Evolutionary conservation across 2,797 vertebrate species (phyloP).

Genomic region (Selene dorsalis): DNA sequence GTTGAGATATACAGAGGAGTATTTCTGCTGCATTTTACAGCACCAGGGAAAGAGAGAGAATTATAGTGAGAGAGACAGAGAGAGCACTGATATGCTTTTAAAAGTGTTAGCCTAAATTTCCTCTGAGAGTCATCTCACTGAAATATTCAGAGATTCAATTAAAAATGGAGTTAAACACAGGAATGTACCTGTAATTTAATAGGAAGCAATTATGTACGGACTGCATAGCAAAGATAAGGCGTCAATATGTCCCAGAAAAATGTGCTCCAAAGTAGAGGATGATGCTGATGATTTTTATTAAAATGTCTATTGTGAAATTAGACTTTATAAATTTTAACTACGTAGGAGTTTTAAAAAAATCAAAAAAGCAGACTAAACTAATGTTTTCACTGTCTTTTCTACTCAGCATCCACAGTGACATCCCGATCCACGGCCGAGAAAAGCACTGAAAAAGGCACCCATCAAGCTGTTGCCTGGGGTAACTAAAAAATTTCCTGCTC

Average conservation of each 20-base stretch:
- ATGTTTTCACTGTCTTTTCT: conserved; percentile 32
- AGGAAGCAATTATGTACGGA: conserved; percentile 63
- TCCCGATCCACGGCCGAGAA: neutral
- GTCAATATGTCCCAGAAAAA: conserved; percentile 40
- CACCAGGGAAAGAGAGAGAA: conserved; percentile 24
- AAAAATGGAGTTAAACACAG: conserved; percentile 62
- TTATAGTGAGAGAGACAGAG: conserved; percentile 24
- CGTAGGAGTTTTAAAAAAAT: neutral
- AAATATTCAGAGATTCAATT: conserved; percentile 75
- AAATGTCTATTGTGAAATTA: conserved; percentile 22
- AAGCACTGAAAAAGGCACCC: neutral
- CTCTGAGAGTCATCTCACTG: conserved; percentile 59
- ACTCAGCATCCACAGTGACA: conserved; percentile 38
- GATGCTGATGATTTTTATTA: conserved; percentile 26
- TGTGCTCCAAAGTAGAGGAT: conserved; percentile 21
- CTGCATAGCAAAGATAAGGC: conserved; percentile 57
- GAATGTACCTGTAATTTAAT: conserved; percentile 71
- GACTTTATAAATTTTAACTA: conserved; percentile 30
- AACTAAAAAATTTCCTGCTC: conserved; percentile 47
- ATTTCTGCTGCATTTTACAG: conserved; percentile 50
- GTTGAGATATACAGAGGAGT: conserved; percentile 46
- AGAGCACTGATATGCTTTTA: conserved; percentile 57
- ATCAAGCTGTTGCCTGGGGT: conserved; percentile 51
- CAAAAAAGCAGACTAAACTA: conserved; percentile 18
- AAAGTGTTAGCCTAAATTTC: conserved; percentile 66